A percentile compares a stretch with the other conserved stretches of the same genome.
These are phyloP conservation scores for Netelia virgata DNA, from an alignment of 2,888 invertebrate species.

Conservation along the genomic window DNA sequence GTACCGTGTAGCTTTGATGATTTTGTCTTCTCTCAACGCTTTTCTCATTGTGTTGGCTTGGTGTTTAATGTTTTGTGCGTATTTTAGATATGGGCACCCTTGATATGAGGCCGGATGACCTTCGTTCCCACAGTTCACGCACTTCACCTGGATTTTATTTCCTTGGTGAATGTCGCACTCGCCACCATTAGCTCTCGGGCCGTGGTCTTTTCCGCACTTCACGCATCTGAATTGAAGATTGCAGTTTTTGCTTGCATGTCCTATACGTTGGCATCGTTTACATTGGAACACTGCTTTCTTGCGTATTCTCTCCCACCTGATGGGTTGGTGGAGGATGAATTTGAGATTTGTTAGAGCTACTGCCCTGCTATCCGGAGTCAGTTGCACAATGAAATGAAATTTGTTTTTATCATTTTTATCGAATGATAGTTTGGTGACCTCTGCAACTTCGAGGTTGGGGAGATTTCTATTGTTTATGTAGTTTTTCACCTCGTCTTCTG, in stretches of 20 bases:
- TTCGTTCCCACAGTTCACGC: slow-evolving; percentile 38
- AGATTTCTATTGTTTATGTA: background rate
- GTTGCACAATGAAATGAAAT: background rate
- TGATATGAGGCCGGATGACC: slow-evolving; percentile 51
- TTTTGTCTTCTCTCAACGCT: background rate
- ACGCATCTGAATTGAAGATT: slow-evolving; percentile 40
- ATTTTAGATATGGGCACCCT: slow-evolving; percentile 3
- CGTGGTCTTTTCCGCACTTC: slow-evolving; percentile 12
- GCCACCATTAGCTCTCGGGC: slow-evolving; percentile 1
- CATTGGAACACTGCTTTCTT: slow-evolving; percentile 38
- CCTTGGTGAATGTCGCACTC: background rate
- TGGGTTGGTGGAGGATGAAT: slow-evolving; percentile 26
- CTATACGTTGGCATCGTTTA: slow-evolving; percentile 59
- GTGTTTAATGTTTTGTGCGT: slow-evolving; percentile 2
- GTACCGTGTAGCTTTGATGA: slow-evolving; percentile 6
- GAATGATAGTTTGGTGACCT: background rate
- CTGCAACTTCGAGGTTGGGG: slow-evolving; percentile 7
- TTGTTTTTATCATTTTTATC: background rate
- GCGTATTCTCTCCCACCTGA: slow-evolving; percentile 51
- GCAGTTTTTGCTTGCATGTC: slow-evolving; percentile 60
- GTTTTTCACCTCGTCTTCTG: slow-evolving; percentile 6
- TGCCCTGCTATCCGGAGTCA: background rate
- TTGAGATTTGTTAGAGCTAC: slow-evolving; percentile 12
- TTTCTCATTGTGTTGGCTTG: slow-evolving; percentile 3
- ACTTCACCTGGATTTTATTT: slow-evolving; percentile 14